phyloP scores from a whole-genome alignment of 2,113 vertebrate species.

The Struthidea cinerea region DNA sequence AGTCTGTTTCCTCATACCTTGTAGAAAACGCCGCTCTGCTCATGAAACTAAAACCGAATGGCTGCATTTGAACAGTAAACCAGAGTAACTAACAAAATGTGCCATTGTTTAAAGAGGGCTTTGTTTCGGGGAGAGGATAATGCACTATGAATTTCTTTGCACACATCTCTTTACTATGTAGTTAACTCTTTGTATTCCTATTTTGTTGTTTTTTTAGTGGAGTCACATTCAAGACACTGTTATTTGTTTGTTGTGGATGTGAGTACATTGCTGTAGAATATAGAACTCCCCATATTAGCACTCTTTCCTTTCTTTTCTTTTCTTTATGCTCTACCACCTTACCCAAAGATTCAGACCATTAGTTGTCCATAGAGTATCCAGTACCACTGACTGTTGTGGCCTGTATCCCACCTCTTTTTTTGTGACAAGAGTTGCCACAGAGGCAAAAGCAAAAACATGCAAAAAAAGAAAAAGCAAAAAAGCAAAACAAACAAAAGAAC shows the following conservation, averaged over 20 bases:
- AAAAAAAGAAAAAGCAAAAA: conserved; percentile 68
- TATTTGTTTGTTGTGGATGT: conserved; percentile 97
- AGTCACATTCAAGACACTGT: conserved; percentile 96
- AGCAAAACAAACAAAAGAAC: conserved; percentile 64
- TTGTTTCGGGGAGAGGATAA: conserved; percentile 72
- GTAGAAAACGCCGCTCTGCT: conserved; percentile 68
- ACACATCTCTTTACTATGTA: conserved; percentile 82
- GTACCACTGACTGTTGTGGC: conserved; percentile 76
- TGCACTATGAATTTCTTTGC: conserved; percentile 78
- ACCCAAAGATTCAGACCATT: conserved; percentile 81
- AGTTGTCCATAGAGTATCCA: conserved; percentile 70
- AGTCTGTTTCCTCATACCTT: conserved; percentile 71
- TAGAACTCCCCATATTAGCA: conserved; percentile 89
- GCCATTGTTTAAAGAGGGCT: conserved; percentile 64
- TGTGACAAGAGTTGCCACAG: conserved; percentile 77
- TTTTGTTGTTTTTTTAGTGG: conserved; percentile 96
- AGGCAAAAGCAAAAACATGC: conserved; percentile 73
- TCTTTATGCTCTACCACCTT: conserved; percentile 93
- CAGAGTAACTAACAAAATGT: conserved; percentile 60
- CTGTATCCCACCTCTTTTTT: conserved; percentile 75
- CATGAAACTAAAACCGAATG: conserved; percentile 67
- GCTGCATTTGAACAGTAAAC: conserved; percentile 68
- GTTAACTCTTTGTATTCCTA: conserved; percentile 92
- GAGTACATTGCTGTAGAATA: conserved; percentile 92
- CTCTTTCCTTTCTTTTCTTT: conserved; percentile 93